Conservation (phyloP, 2,113 vertebrate genomes). For the Alethe diademata region DNA sequence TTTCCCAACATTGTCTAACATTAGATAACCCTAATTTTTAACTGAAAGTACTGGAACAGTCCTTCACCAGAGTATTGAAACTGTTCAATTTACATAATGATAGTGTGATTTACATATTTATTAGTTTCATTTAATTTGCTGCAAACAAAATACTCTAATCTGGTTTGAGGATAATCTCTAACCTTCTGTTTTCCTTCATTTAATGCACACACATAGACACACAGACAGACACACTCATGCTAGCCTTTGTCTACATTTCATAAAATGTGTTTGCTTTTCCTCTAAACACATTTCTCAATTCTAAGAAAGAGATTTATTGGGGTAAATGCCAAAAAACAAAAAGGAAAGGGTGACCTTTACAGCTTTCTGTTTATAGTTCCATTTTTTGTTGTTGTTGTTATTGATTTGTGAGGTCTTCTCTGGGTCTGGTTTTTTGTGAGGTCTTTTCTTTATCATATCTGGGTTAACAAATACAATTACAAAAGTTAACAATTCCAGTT, state of each 20-base stretch:
- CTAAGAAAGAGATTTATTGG: background rate
- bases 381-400: background rate
- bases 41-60: background rate
- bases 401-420: background rate
- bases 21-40: background rate
- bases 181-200: background rate
- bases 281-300: background rate
- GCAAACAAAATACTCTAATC: background rate
- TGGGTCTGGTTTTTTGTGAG: background rate
- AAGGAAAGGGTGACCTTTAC: background rate
- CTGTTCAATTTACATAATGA: slow-evolving; percentile 4
- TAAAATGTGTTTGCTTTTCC: background rate
- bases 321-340: background rate
- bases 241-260: background rate
- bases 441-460: background rate
- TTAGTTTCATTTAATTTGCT: slow-evolving; percentile 22
- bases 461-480: background rate
- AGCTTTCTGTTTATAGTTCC: background rate
- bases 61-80: background rate
- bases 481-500: background rate
- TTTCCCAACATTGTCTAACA: background rate
- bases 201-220: background rate
- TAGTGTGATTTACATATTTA: slow-evolving; percentile 20
- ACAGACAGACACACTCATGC: background rate
- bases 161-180: slow-evolving; percentile 20